Percentiles rank a stretch among this genome's conserved stretches.
These are phyloP conservation scores for Gephyroberyx darwinii DNA, from an alignment of 2,797 vertebrate genomes.

Conservation along the genomic window DNA sequence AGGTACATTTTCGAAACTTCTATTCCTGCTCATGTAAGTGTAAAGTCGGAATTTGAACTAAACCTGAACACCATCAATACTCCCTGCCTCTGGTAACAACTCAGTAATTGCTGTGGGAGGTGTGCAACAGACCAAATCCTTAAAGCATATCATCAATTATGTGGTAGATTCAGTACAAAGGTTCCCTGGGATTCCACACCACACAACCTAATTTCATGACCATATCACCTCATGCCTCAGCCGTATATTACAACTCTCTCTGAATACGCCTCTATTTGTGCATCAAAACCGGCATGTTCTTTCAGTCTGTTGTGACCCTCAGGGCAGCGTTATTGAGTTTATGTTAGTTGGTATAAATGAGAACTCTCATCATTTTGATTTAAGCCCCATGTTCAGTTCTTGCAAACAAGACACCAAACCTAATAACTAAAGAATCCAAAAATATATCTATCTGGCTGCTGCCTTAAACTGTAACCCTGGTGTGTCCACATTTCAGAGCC, in stretches of 20 bases:
- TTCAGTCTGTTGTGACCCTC: conserved; percentile 21
- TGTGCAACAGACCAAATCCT: neutral
- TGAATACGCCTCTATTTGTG: conserved; percentile 2
- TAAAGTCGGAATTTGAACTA: neutral
- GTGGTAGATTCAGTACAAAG: neutral
- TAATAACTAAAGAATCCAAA: neutral
- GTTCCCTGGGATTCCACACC: neutral
- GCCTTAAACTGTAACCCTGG: conserved; percentile 2
- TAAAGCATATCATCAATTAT: too few species aligned
- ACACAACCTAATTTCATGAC: conserved; percentile 20
- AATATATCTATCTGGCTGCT: neutral
- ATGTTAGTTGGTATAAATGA: conserved; percentile 25
- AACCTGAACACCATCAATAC: too few species aligned
- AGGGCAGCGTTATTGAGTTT: conserved; percentile 16
- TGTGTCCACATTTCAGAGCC: conserved; percentile 33
- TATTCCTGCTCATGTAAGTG: neutral
- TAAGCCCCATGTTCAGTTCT: conserved; percentile 3
- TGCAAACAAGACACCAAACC: conserved; percentile 15
- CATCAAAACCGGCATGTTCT: conserved; percentile 15
- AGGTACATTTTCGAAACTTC: neutral
- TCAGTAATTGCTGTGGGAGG: neutral
- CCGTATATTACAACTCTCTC: neutral
- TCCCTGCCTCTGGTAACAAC: neutral
- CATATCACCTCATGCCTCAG: conserved; percentile 7
- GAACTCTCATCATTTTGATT: neutral